These are phyloP conservation scores for Dorcus hopei DNA, from an alignment of 2,888 invertebrate species.

Conservation along the genomic window DNA sequence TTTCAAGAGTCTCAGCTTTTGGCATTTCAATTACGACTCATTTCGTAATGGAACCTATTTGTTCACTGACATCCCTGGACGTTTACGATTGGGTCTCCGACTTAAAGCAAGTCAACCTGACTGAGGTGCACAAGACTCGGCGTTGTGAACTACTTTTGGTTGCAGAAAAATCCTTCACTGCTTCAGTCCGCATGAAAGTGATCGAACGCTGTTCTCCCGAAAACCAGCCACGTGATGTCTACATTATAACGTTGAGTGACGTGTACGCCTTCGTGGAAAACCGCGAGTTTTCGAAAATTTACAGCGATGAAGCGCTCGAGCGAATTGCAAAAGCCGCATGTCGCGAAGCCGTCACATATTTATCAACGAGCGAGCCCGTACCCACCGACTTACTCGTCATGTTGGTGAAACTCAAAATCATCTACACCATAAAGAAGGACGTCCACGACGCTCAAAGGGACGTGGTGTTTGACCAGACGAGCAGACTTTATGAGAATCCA, in stretches of 20 bases:
- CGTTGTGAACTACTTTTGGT: constrained; percentile 12
- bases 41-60: no score
- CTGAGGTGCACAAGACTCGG: constrained; percentile 8
- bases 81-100: constrained; percentile 12
- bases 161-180: constrained; percentile 10
- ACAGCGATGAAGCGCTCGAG: constrained; percentile 1
- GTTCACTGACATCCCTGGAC: not conserved
- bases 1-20: no score
- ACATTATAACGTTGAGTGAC: constrained; percentile 1
- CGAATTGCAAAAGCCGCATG: constrained; percentile 5
- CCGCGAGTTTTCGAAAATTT: not conserved
- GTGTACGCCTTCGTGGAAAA: constrained; percentile 3
- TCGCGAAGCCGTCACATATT: constrained; percentile 6
- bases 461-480: not conserved
- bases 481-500: constrained; percentile 4
- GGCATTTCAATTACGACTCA: no score
- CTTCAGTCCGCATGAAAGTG: constrained; percentile 9
- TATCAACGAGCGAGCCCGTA: constrained; percentile 2
- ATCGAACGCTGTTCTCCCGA: constrained; percentile 1
- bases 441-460: not conserved
- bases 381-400: constrained; percentile 13
- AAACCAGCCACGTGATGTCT: not conserved
- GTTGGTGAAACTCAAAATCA: constrained; percentile 13
- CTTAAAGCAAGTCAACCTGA: constrained; percentile 6
- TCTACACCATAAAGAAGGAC: constrained; percentile 4